phyloP scores from a whole-genome alignment of 2,113 vertebrate genomes.

The Charina bottae region DNA sequence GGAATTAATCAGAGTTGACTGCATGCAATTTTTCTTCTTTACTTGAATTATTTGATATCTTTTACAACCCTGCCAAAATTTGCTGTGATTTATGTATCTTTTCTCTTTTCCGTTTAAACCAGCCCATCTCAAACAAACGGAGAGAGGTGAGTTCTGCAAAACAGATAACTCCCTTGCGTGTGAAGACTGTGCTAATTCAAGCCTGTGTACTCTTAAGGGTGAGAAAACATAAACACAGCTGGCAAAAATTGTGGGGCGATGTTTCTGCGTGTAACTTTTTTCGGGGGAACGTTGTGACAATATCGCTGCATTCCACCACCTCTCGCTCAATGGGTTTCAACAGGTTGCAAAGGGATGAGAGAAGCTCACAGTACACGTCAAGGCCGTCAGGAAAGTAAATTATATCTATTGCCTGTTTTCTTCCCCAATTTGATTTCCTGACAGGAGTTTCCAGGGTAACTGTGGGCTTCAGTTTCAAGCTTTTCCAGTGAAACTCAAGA shows the following conservation, averaged over 20 bases:
- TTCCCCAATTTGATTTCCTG: constrained; percentile 34
- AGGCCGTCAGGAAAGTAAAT: constrained; percentile 63
- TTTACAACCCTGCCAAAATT: constrained; percentile 54
- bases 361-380: constrained; percentile 64
- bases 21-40: constrained; percentile 26
- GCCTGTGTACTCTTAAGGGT: constrained; percentile 54
- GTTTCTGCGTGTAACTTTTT: constrained; percentile 52
- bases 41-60: constrained; percentile 42
- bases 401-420: constrained; percentile 45
- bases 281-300: constrained; percentile 47
- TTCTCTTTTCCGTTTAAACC: constrained; percentile 19
- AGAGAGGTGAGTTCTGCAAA: constrained; percentile 60
- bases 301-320: constrained; percentile 61
- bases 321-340: constrained; percentile 63
- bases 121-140: constrained; percentile 19
- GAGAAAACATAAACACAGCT: constrained; percentile 77
- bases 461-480: constrained; percentile 31
- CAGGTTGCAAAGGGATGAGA: constrained; percentile 47
- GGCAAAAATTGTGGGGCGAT: constrained; percentile 70
- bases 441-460: constrained; percentile 44
- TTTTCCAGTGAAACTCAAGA: constrained; percentile 16
- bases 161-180: constrained; percentile 58
- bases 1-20: constrained; percentile 15
- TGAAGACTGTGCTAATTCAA: constrained; percentile 67
- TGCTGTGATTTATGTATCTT: constrained; percentile 49